These are phyloP conservation scores for Podarcis lilfordi DNA, from an alignment of 2,797 vertebrate species.

Conservation along the genomic window DNA sequence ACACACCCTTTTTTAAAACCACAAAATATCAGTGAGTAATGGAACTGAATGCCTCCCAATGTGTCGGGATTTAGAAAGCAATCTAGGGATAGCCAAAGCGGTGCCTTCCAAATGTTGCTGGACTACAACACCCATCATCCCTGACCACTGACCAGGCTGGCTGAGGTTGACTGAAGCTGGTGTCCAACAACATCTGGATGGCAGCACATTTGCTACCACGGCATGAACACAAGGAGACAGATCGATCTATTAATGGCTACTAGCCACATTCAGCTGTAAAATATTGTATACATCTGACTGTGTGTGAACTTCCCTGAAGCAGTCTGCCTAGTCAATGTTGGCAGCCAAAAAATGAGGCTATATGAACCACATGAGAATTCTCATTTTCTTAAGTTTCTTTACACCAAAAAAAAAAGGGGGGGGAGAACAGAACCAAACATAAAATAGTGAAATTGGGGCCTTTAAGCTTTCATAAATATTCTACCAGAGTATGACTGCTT, in stretches of 20 bases:
- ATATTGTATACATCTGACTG: background rate
- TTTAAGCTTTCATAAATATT: slow-evolving; percentile 40
- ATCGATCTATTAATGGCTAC: background rate
- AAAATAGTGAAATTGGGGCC: slow-evolving; percentile 40
- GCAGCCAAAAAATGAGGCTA: background rate
- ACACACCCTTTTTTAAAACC: too few relatives aligned
- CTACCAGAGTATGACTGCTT: slow-evolving; percentile 36
- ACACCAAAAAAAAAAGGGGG: background rate
- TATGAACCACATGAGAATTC: background rate
- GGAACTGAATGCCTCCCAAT: background rate
- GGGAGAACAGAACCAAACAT: background rate
- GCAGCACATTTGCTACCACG: background rate
- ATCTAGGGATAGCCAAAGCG: too few relatives aligned
- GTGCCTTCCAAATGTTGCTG: too few relatives aligned
- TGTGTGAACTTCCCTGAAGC: background rate
- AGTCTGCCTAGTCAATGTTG: background rate
- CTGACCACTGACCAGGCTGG: background rate
- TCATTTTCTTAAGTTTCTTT: slow-evolving; percentile 11
- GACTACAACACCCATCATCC: background rate
- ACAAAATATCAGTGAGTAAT: background rate
- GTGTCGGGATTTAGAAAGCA: too few relatives aligned
- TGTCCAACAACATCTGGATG: background rate
- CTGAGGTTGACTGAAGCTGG: background rate
- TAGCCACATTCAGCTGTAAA: background rate
- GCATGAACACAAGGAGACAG: background rate